Conservation (phyloP, 2,888 invertebrate species). For the Spialia ferax region DNA sequence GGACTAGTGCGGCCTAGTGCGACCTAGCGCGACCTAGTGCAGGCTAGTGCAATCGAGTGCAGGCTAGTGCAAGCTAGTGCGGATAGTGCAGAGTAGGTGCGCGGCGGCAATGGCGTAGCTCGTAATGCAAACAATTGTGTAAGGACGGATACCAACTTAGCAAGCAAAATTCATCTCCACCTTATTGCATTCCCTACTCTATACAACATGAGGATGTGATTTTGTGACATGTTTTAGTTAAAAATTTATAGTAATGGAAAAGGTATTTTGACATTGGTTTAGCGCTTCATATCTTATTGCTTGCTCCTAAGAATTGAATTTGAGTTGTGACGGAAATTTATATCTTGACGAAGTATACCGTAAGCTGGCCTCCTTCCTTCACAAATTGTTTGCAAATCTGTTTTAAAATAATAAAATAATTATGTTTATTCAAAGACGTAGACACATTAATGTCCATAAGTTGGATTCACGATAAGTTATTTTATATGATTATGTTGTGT, state of each 20-base stretch:
- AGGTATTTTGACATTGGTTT: slow-evolving; percentile 84
- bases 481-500: slow-evolving; percentile 27
- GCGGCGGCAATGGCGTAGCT: slow-evolving; percentile 43
- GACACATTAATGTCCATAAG: slow-evolving; percentile 38
- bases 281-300: slow-evolving; percentile 77
- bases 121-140: slow-evolving; percentile 86
- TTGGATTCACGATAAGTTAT: slow-evolving; percentile 14
- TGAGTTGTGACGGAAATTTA: slow-evolving; percentile 67
- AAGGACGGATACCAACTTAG: slow-evolving; percentile 83
- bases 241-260: slow-evolving; percentile 77
- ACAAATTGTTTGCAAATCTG: slow-evolving; percentile 95
- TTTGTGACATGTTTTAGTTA: slow-evolving; percentile 85
- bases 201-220: slow-evolving; percentile 71
- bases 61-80: slow-evolving; percentile 28
- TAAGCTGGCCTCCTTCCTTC: slow-evolving; percentile 92
- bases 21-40: background rate
- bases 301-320: slow-evolving; percentile 70
- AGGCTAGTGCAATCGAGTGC: background rate
- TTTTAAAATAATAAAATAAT: slow-evolving; percentile 51
- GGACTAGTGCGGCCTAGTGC: background rate
- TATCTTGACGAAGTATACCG: slow-evolving; percentile 60
- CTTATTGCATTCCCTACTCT: slow-evolving; percentile 63
- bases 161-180: slow-evolving; percentile 68
- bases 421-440: slow-evolving; percentile 44
- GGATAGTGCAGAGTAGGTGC: slow-evolving; percentile 50